Conservation (phyloP, 2,888 invertebrate species). For the Drosophila paucipuncta region DNA sequence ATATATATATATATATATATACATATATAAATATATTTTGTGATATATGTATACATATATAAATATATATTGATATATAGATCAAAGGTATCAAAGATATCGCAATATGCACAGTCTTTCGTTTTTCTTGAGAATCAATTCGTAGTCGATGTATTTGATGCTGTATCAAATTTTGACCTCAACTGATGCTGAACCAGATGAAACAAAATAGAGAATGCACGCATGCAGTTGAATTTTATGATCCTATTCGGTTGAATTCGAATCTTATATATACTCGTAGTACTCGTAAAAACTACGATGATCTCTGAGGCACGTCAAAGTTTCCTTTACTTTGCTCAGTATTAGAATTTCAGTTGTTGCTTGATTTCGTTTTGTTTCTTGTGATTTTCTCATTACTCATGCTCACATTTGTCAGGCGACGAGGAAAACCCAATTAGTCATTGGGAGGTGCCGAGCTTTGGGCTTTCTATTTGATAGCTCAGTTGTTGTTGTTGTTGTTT, state of each 20-base stretch:
- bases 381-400: constrained; percentile 54
- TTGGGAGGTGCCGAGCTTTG: constrained; percentile 38
- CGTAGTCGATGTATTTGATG: not conserved
- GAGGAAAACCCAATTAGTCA: constrained; percentile 82
- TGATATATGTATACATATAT: too few species aligned
- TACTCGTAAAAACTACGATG: not conserved
- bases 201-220: not conserved
- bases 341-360: not conserved
- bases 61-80: not conserved
- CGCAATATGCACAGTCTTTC: not conserved
- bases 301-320: not conserved
- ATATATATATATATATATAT: not conserved
- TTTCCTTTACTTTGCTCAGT: constrained; percentile 5
- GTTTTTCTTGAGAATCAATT: not conserved
- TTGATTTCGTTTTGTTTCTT: constrained; percentile 13
- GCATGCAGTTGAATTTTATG: constrained; percentile 1
- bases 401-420: constrained; percentile 57
- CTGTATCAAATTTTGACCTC: not conserved
- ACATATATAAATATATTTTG: not conserved
- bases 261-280: not conserved
- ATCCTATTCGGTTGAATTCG: constrained; percentile 15
- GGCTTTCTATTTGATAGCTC: constrained; percentile 29
- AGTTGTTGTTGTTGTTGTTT: constrained; percentile 28
- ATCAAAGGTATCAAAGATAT: not conserved
- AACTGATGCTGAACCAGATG: constrained; percentile 9